Percentiles rank a stretch among this genome's conserved stretches.
Evolutionary conservation across 2,888 invertebrate genomes (phyloP).

Genomic region (Sthenelais limicola): DNA sequence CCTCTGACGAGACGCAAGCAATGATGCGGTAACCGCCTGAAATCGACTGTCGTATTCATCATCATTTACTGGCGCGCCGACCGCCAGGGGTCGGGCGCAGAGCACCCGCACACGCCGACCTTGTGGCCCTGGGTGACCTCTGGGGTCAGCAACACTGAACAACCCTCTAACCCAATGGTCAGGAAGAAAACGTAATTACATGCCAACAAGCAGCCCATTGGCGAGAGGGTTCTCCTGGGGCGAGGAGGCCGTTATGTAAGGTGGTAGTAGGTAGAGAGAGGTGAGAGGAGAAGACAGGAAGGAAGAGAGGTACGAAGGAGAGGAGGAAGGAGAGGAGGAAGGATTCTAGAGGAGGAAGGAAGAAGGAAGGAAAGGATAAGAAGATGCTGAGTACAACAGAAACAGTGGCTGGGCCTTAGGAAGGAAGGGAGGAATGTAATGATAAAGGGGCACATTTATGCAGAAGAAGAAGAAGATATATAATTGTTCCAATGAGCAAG

Average conservation of each 20-base stretch:
- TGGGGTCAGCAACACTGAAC: constrained; percentile 10
- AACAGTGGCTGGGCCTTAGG: too few relatives aligned
- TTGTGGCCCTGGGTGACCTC: constrained; percentile 8
- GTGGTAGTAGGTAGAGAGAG: neutral
- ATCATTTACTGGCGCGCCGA: constrained; percentile 20
- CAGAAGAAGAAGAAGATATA: too few relatives aligned
- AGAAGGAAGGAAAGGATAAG: too few relatives aligned
- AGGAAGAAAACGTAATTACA: constrained; percentile 30
- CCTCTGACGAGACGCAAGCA: constrained; percentile 22
- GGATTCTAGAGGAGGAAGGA: too few relatives aligned
- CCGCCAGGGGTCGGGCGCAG: constrained; percentile 9
- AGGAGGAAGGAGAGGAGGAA: neutral
- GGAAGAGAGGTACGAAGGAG: neutral
- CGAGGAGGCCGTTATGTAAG: neutral
- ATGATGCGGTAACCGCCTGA: constrained; percentile 33
- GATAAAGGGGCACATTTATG: too few relatives aligned
- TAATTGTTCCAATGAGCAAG: too few relatives aligned
- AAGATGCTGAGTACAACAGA: too few relatives aligned
- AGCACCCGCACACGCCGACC: neutral
- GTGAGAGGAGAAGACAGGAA: neutral
- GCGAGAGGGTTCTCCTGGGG: constrained; percentile 2
- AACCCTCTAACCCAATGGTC: constrained; percentile 33
- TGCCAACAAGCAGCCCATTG: constrained; percentile 1
- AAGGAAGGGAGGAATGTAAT: too few relatives aligned
- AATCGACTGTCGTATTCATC: constrained; percentile 36